Base-by-base conservation (phyloP, 2,888 invertebrate genomes). In the Lochmaea capreae region DNA sequence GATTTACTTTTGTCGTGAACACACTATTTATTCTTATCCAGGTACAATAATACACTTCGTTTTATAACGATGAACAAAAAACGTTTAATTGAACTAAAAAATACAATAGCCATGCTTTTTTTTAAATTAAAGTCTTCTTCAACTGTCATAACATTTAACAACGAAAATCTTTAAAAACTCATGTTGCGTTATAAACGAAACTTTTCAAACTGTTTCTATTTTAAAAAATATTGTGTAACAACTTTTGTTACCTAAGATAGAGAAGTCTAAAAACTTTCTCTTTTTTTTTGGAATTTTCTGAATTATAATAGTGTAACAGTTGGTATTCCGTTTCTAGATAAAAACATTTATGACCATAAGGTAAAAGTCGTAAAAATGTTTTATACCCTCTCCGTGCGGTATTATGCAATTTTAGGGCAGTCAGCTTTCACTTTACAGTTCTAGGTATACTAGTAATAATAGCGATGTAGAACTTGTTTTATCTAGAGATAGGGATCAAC, bases 241-340 rank as follows among this genome's bases (percentile, higher is more conserved):
- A 76, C 74, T 76, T 74, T 52, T 16, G 16, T 46, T 73, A 67
- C 63, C 57, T 49, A 76, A 62, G 67, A 66, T 65, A 66, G 57
- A 62, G 42, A 59, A 66, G 61, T 67, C 22, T 26, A 14, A 66
- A 74, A 79, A 80, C 79, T 81, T 80, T 81, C 80, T 80, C 79
- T 76, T 77, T 65, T 65, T 74, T 79, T 79, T 81, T 77, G 72
- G 58, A 43, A 65, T 61, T 75, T 75, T 74, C 63, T 57, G 65
- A 71, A 73, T 72, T 61, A 70, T 61, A 76, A 77, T 79, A 77
- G 78, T 79, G 61, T 58, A 46, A 61, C 72, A 74, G 74, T 67
- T 73, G 67, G 71, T 63, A 57, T 70, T 63, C 54, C 52, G 42
- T 69, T 63, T 59, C 67, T 74, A 67, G 33, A 70, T 70, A 76